A percentile compares a stretch with the other conserved stretches of the same genome.
These are phyloP conservation scores for Oreochromis mossambicus DNA, from an alignment of 2,797 vertebrate genomes.

Conservation along the genomic window DNA sequence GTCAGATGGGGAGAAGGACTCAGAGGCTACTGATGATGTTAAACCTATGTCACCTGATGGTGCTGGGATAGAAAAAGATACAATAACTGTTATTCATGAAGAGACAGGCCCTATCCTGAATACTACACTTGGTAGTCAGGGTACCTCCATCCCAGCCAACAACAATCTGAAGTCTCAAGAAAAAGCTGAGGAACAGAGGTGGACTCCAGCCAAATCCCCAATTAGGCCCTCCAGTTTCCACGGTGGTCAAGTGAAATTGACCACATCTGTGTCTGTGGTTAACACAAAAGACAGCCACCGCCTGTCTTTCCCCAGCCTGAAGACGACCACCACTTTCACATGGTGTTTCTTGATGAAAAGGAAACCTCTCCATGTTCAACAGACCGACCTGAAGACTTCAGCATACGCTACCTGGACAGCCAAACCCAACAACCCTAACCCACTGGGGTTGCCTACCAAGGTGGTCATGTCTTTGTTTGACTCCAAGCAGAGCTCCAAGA, in stretches of 20 bases:
- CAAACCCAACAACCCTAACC: constrained; percentile 86
- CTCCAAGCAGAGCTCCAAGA: constrained; percentile 92
- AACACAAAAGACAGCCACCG: constrained; percentile 82
- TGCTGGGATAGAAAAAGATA: constrained; percentile 72
- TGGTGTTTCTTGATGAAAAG: constrained; percentile 96
- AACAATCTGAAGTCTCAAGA: constrained; percentile 71
- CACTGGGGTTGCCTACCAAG: constrained; percentile 91
- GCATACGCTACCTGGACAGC: constrained; percentile 90
- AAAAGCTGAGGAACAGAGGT: constrained; percentile 78
- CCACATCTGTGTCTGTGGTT: constrained; percentile 71
- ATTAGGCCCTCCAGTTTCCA: constrained; percentile 70
- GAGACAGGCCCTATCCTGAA: constrained; percentile 23
- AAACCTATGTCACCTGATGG: constrained; percentile 68
- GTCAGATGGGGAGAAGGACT: constrained; percentile 58
- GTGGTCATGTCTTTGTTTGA: constrained; percentile 93
- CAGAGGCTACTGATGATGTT: constrained; percentile 56
- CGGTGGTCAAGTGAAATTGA: constrained; percentile 77
- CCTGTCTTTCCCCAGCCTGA: constrained; percentile 90
- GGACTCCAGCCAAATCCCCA: constrained; percentile 74
- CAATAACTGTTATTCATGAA: constrained; percentile 56
- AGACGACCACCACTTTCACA: constrained; percentile 92
- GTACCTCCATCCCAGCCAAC: constrained; percentile 41
- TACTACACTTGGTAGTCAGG: constrained; percentile 56
- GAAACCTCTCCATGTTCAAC: constrained; percentile 85
- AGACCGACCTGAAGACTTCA: constrained; percentile 88